phyloP scores from a whole-genome alignment of 2,888 invertebrate genomes.

The Rhagonycha fulva region DNA sequence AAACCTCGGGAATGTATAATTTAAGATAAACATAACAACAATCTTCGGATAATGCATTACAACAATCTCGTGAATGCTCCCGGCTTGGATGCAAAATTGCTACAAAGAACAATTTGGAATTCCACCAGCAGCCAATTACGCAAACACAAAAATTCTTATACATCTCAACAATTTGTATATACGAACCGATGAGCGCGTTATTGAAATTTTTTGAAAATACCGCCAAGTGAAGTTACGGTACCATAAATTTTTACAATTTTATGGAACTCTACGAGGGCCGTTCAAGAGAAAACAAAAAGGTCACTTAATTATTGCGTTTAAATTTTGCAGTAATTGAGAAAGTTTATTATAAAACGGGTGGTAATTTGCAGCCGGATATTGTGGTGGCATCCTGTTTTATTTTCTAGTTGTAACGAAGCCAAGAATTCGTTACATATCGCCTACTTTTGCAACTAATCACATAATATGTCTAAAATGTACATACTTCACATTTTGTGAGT shows the following conservation, averaged over 20 bases:
- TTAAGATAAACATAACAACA: conserved; percentile 25
- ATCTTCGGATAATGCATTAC: conserved; percentile 29
- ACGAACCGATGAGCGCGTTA: neutral
- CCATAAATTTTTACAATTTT: neutral
- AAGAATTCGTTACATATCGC: conserved; percentile 9
- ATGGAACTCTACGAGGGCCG: neutral
- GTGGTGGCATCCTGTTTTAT: conserved; percentile 29
- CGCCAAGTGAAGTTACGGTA: neutral
- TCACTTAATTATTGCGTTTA: no score
- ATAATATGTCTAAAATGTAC: neutral
- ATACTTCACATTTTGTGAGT: neutral
- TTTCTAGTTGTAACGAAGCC: neutral
- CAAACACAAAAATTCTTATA: conserved; percentile 12
- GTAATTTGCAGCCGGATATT: conserved; percentile 28
- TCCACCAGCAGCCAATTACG: conserved; percentile 18
- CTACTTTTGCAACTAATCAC: neutral
- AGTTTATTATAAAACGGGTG: conserved; percentile 9
- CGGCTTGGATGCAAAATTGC: conserved; percentile 16
- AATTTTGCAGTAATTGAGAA: neutral
- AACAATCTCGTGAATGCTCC: conserved; percentile 31
- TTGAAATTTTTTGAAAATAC: neutral
- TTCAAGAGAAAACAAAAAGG: neutral
- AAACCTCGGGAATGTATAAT: neutral
- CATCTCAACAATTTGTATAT: neutral
- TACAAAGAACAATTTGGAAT: conserved; percentile 18